Conservation (phyloP, 2,888 invertebrate genomes). For the Aethes cnicana region DNA sequence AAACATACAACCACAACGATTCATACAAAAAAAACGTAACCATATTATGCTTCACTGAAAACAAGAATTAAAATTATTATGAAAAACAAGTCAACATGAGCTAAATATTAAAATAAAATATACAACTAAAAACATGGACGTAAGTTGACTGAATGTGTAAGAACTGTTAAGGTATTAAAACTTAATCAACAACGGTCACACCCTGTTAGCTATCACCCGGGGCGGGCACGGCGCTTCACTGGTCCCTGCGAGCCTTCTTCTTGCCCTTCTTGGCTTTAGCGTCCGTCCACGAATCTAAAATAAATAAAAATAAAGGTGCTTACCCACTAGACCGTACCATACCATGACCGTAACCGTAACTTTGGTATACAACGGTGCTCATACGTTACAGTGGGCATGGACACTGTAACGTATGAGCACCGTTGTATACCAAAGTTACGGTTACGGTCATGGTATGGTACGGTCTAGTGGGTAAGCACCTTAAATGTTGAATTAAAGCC, state of each 20-base stretch:
- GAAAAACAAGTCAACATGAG: slow-evolving; percentile 73
- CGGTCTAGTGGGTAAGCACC: too few species aligned
- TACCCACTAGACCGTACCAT: too few species aligned
- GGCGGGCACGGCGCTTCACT: slow-evolving; percentile 70
- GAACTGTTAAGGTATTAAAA: slow-evolving; percentile 59
- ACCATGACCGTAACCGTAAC: too few species aligned
- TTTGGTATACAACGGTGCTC: too few species aligned
- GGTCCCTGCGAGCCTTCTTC: slow-evolving; percentile 89
- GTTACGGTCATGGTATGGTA: too few species aligned
- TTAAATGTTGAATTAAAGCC: too few species aligned
- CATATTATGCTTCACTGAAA: slow-evolving; percentile 73
- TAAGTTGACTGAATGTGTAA: slow-evolving; percentile 74
- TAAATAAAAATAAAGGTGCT: background rate
- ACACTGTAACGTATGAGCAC: too few species aligned
- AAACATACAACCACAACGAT: slow-evolving; percentile 57
- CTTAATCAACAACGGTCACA: slow-evolving; percentile 69
- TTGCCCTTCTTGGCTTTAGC: slow-evolving; percentile 89
- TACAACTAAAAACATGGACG: slow-evolving; percentile 80
- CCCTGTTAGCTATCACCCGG: slow-evolving; percentile 71
- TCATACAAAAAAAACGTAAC: slow-evolving; percentile 59
- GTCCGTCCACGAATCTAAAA: slow-evolving; percentile 88
- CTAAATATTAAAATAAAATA: slow-evolving; percentile 76
- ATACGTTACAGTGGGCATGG: too few species aligned
- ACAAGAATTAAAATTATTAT: slow-evolving; percentile 75
- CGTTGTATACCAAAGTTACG: too few species aligned